Evolutionary conservation across 1,140 invertebrate genomes (phyloP), one percentile per base, ranked within the genome.

Genomic region (Uloborus diversus): DNA sequence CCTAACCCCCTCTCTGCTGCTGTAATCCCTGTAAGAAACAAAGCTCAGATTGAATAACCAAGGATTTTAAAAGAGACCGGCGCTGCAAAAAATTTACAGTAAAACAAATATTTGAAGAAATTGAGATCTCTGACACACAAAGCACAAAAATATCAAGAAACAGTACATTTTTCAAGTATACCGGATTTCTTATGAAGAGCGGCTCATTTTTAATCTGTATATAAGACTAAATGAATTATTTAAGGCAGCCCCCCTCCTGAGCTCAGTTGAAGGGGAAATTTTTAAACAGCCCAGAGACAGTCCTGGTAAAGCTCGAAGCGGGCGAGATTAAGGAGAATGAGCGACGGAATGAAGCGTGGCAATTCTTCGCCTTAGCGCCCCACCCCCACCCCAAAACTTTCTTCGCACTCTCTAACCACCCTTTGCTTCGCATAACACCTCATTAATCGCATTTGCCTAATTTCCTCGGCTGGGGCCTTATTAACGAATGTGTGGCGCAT

Each of bases 401-500:
- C 69, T 30, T 61, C 47, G 62, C 61, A 61, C n/a, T 53, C 49
- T 20, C 49, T 53, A 53, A 53, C 49, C 9, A n/a, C 47, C 73
- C 59, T 30, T 9, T 35, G 73, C 59, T 37, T 75, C 73, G 65
- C 73, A 65, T 78, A 78, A 78, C 73, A 65, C 61, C 47, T 78
- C 73, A 78, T 78, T 78, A 78, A 78, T 78, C 73, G 61, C 73
- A 78, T 78, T 78, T 78, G 73, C 73, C 73, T 78, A 78, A 78
- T 78, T 78, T 78, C 73, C 62, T 37, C 73, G 73, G 42, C 47
- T 57, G 49, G n/a, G 20, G 73, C 73, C 73, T 78, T 78, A 78
- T 78, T 78, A 78, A 65, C 47, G 73, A 64, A 78, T 56, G 73
- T 56, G 61, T 78, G 73, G 37, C 73, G 73, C 62, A 53, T 78